Conservation (phyloP, 2,888 invertebrate species). For the Ceriagrion tenellum region DNA sequence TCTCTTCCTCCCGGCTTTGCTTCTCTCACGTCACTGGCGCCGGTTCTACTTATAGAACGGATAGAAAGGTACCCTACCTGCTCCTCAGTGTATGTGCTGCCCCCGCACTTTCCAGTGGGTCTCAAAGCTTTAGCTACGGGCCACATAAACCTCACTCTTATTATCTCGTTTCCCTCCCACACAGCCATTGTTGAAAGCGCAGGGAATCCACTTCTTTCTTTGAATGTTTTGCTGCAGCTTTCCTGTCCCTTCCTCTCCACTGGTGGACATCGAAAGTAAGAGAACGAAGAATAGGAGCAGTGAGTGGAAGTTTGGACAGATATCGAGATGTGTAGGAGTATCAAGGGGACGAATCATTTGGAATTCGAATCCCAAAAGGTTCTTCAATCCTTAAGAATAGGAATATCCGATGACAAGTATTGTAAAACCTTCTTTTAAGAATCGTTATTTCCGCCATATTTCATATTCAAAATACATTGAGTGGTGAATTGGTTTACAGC, state of each 20-base stretch:
- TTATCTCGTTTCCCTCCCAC: background rate
- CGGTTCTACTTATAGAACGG: background rate
- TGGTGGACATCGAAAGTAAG: background rate
- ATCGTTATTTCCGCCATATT: too few relatives aligned
- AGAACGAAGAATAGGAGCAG: slow-evolving; percentile 4
- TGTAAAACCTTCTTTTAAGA: too few relatives aligned
- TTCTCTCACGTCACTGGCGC: background rate
- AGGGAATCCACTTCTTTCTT: background rate
- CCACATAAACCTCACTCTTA: background rate
- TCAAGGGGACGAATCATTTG: background rate
- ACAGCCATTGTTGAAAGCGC: background rate
- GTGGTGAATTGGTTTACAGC: too few relatives aligned
- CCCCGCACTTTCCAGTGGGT: background rate
- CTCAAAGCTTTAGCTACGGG: background rate
- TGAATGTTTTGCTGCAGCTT: background rate
- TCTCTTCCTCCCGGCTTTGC: background rate
- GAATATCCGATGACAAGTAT: too few relatives aligned
- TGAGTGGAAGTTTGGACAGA: background rate
- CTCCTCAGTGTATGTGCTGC: background rate
- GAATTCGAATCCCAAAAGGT: too few relatives aligned
- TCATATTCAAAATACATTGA: too few relatives aligned
- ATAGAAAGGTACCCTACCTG: background rate
- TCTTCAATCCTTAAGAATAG: too few relatives aligned
- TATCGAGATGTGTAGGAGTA: background rate
- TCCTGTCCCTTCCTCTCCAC: background rate